Base-by-base conservation (phyloP, 2,113 vertebrate genomes). In the Chaenogobius annularis region DNA sequence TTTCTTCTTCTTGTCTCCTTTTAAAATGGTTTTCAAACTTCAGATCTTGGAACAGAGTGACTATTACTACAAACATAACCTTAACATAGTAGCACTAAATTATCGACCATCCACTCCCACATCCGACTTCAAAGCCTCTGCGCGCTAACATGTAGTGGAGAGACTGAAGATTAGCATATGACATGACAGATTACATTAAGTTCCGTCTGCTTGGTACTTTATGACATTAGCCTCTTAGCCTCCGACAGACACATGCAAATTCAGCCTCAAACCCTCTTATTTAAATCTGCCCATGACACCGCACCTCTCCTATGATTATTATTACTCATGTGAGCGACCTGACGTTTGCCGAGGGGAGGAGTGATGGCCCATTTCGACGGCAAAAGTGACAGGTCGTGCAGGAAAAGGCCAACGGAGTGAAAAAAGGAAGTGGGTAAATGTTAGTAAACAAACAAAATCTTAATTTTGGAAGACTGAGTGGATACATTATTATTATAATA, bases 121-220 rank as follows among this genome's bases (percentile, higher is more conserved):
- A 94, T 72, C 69, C 75, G 1, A 26, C 56, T 82, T 83, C 56
- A 85, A 86, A 79, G 72, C 73, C 72, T 47, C 1, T 66, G 64
- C 17, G 0, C 13, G 50, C 79, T 50, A 15, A 19, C 47, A 50
- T 79, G 74, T 85, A 77, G 80, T 74, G 7, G 74, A 80, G 78
- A 95, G 94, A 94, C 91, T 95, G 94, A 94, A 98, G 95, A 99
- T 99, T 98, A 98, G 96, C 96, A 98, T 98, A 98, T 96, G 95
- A 98, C 97, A 98, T 95, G 96, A 97, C 96, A 98, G 96, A 97
- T 97, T 96, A 97, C 96, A 97, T 98, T 97, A 97, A 97, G 95
- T 96, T 95, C 95, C 93, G 95, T 96, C 95, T 95, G 96, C 90
- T 91, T 91, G 83, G 91, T 93, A 93, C 95, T 97, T 97, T 96